Percentiles rank a stretch among this genome's conserved stretches.
Evolutionary conservation across 2,797 vertebrate genomes (phyloP).

Genomic region (Oryzias sinensis): DNA sequence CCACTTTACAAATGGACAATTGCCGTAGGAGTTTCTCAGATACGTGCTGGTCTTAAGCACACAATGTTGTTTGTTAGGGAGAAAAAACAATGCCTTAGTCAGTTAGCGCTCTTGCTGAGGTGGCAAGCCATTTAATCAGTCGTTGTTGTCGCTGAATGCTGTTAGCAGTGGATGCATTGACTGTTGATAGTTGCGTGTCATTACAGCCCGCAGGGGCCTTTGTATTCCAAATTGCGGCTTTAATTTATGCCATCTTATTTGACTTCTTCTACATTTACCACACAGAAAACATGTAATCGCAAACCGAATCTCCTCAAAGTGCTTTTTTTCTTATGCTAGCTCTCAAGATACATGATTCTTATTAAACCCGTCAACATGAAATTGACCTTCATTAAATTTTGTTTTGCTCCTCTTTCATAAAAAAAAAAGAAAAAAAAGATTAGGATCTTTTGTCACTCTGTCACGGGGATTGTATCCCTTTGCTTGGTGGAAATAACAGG

Average conservation of each 20-base stretch:
- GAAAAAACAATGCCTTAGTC: conserved; percentile 61
- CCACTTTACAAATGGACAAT: conserved; percentile 42
- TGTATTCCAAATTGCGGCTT: conserved; percentile 24
- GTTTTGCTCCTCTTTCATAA: conserved; percentile 55
- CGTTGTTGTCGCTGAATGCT: conserved; percentile 39
- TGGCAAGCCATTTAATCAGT: conserved; percentile 59
- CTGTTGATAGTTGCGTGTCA: conserved; percentile 51
- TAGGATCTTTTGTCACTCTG: conserved; percentile 65
- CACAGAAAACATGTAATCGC: conserved; percentile 25
- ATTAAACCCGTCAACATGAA: conserved; percentile 56
- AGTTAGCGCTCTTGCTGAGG: conserved; percentile 39
- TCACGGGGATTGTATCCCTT: conserved; percentile 63
- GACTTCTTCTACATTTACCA: conserved; percentile 25
- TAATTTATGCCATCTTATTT: conserved; percentile 51
- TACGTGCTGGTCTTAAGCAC: conserved; percentile 54
- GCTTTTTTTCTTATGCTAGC: conserved; percentile 46
- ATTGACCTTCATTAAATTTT: conserved; percentile 62
- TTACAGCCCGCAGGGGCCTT: conserved; percentile 36
- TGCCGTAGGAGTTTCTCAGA: conserved; percentile 40
- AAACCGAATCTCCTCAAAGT: conserved; percentile 43
- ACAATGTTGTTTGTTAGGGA: conserved; percentile 36
- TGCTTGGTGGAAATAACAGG: conserved; percentile 33
- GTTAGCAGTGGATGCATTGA: conserved; percentile 44
- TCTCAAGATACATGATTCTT: conserved; percentile 38
- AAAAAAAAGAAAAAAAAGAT: conserved; percentile 28